A percentile compares a stretch with the other conserved stretches of the same genome.
phyloP scores from a whole-genome alignment of 2,113 vertebrate species.

The Nothoprocta perdicaria region DNA sequence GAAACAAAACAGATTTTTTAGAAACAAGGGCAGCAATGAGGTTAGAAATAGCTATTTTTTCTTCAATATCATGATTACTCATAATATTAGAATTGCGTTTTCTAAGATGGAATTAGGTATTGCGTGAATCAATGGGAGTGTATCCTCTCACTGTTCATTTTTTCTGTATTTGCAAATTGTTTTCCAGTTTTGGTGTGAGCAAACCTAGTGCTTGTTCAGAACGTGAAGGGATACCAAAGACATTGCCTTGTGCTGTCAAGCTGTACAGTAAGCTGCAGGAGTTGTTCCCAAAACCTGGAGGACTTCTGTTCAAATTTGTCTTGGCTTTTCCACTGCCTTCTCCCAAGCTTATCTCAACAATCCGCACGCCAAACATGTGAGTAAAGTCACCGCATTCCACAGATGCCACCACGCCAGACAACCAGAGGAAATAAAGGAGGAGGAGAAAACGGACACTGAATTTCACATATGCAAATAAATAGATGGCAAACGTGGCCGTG shows the following conservation, averaged over 20 bases:
- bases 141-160: not conserved
- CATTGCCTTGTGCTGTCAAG: not conserved
- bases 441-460: conserved; percentile 16
- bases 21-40: conserved; percentile 38
- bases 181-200: not conserved
- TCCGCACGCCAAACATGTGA: conserved; percentile 24
- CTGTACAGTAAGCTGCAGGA: not conserved
- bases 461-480: conserved; percentile 11
- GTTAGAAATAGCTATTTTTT: conserved; percentile 1
- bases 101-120: not conserved
- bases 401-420: conserved; percentile 18
- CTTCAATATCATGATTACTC: not conserved
- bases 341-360: not conserved
- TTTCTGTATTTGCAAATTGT: not conserved
- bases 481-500: not conserved
- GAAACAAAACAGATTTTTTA: not conserved
- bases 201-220: not conserved
- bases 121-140: not conserved
- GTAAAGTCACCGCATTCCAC: conserved; percentile 2
- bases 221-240: not conserved
- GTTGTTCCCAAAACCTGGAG: not conserved
- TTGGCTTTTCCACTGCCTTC: not conserved
- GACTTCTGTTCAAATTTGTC: not conserved
- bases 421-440: conserved; percentile 3
- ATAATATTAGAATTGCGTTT: not conserved